These are phyloP conservation scores for Amphiura filiformis DNA, from an alignment of 35 echinoderm and acorn worm genomes.

Conservation along the genomic window DNA sequence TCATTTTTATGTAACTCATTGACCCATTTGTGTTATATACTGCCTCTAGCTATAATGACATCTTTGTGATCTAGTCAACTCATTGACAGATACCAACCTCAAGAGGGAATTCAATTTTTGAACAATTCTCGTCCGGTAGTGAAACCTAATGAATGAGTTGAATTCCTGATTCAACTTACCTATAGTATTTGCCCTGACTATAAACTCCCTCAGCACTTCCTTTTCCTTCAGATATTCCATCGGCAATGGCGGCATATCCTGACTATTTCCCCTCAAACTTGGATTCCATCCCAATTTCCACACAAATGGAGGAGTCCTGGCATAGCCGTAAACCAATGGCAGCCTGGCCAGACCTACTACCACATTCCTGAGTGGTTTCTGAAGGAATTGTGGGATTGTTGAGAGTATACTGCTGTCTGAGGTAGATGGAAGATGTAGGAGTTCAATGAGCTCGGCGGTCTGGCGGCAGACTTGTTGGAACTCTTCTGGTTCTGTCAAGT, in stretches of 20 bases:
- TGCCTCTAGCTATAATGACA: too few relatives aligned
- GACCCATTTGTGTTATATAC: too few relatives aligned
- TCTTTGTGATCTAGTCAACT: too few relatives aligned
- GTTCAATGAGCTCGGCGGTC: constrained; percentile 58
- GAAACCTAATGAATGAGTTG: too few relatives aligned
- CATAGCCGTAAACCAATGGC: constrained; percentile 85
- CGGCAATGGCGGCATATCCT: constrained; percentile 73
- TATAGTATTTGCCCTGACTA: constrained; percentile 82
- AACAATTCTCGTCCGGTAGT: too few relatives aligned
- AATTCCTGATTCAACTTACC: too few relatives aligned
- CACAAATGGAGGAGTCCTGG: constrained; percentile 79
- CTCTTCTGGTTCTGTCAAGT: constrained; percentile 13
- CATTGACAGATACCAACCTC: too few relatives aligned
- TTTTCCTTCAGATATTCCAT: constrained; percentile 92
- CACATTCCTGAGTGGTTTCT: constrained; percentile 69
- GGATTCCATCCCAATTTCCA: constrained; percentile 97
- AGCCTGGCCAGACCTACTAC: constrained; percentile 74
- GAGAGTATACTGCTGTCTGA: constrained; percentile 19
- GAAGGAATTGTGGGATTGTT: constrained; percentile 75
- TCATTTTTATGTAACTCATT: too few relatives aligned
- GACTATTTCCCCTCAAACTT: constrained; percentile 45
- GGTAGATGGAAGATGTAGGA: constrained; percentile 36
- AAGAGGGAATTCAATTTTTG: too few relatives aligned
- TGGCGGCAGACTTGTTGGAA: constrained; percentile 66
- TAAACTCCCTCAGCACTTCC: constrained; percentile 82